phyloP scores from a whole-genome alignment of 2,113 vertebrate genomes.

The Astur gentilis region DNA sequence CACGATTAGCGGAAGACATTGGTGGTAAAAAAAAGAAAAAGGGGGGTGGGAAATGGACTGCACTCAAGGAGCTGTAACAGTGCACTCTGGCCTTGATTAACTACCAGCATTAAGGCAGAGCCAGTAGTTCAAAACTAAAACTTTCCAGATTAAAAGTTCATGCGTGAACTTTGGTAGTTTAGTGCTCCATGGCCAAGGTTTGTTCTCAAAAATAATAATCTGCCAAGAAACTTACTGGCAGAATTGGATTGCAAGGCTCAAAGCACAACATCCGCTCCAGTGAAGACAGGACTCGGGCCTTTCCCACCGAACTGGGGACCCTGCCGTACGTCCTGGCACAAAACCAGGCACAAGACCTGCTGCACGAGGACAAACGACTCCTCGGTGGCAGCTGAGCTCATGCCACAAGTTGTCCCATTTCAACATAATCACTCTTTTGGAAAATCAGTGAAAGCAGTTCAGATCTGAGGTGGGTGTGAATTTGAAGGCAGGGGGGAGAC shows the following conservation, averaged over 20 bases:
- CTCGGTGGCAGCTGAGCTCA: neutral
- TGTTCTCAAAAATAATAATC: neutral
- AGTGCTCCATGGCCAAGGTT: accelerated
- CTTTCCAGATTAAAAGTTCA: neutral
- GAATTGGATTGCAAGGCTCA: accelerated
- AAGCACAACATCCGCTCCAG: neutral
- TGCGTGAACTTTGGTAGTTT: neutral
- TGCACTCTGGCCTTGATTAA: neutral
- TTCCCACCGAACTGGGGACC: accelerated
- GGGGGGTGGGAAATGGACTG: neutral
- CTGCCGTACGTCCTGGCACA: neutral
- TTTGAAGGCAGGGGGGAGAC: too few relatives aligned
- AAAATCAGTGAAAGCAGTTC: neutral
- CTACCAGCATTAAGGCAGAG: neutral
- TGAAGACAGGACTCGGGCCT: neutral
- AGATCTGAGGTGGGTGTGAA: neutral
- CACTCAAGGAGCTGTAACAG: neutral
- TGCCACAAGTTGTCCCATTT: neutral
- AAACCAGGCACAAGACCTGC: neutral
- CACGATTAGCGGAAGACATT: neutral
- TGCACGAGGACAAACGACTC: neutral
- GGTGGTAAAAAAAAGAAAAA: neutral
- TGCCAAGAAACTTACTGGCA: neutral
- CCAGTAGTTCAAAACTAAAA: too few relatives aligned
- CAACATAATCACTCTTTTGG: neutral